Evolutionary conservation across 2,888 invertebrate species (phyloP).

Genomic region (Epiblema foenella): DNA sequence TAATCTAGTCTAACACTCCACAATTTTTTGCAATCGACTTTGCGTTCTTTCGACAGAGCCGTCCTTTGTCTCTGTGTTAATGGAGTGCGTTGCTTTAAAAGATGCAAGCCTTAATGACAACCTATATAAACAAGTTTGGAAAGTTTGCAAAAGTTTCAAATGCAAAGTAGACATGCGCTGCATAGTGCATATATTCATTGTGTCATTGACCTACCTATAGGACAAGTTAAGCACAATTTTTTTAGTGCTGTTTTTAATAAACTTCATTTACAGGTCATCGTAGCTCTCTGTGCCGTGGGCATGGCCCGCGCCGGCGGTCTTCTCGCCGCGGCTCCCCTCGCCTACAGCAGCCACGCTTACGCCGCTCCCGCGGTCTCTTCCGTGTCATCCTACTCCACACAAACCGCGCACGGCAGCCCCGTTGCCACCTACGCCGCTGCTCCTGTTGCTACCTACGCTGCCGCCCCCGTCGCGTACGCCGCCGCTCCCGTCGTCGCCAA

Average conservation of each 20-base stretch:
- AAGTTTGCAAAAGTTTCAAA: conserved; percentile 33
- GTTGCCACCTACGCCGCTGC: conserved; percentile 54
- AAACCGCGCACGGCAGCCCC: conserved; percentile 46
- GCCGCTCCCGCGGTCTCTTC: conserved; percentile 53
- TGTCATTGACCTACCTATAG: background rate
- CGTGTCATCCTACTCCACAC: conserved; percentile 48
- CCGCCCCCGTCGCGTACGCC: conserved; percentile 44
- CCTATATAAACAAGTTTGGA: conserved; percentile 34
- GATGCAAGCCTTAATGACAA: conserved; percentile 30
- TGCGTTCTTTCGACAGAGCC: conserved; percentile 36
- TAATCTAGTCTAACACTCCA: conserved; percentile 30
- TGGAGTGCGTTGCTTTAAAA: conserved; percentile 38
- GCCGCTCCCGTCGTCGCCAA: conserved; percentile 51
- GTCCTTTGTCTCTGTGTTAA: conserved; percentile 41
- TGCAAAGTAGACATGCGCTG: conserved; percentile 17
- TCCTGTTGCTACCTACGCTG: conserved; percentile 42
- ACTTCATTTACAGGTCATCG: conserved; percentile 76
- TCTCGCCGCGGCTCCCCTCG: conserved; percentile 74
- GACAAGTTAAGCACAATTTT: conserved; percentile 22
- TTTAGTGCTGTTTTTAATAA: conserved; percentile 13
- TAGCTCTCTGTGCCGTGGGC: conserved; percentile 85
- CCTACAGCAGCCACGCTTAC: conserved; percentile 55
- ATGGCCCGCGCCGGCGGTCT: conserved; percentile 85
- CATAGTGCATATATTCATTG: background rate
- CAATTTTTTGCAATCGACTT: conserved; percentile 31